Evolutionary conservation across 2,888 invertebrate genomes (phyloP), one percentile per base, ranked within the genome.

Genomic region (Habrosyne pyritoides): DNA sequence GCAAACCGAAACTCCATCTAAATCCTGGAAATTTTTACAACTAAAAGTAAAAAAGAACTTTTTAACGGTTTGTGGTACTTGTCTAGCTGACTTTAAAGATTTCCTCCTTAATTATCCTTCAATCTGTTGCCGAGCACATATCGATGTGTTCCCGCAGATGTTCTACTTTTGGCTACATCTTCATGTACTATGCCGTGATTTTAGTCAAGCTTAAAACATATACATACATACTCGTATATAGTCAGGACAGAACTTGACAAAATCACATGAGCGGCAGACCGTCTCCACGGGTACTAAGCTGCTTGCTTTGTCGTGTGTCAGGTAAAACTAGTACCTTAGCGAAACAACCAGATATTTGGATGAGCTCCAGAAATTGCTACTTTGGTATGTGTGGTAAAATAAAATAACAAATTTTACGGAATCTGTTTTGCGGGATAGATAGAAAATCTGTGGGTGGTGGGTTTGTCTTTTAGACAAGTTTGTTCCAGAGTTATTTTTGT

Each of bases 301-400:
- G n/a, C 33, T 6, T 33, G 1, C 33, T 33, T 30, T 30, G 30
- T 30, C 49, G 28, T 49, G 24, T 28, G 49, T 10, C 28, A 21
- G 10, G 30, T 21, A 28, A 28, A 50, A 18, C 18, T 21, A 21
- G 30, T 50, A 28, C 21, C 50, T 50, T 50, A 28, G 49, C 24
- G 42, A 18, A 42, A 42, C 42, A 42, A 42, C 42, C 18, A 18
- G 50, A 24, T 50, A 50, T 50, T 50, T 50, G 50, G 50, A 50
- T 50, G 50, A 10, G 10, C 28, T 50, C 50, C 50, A 50, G 21
- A 50, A 21, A 50, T 50, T 50, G 50, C 50, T 30, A 30, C 50
- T 50, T 50, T 30, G 18, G 50, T 28, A 10, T 18, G 28, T 28
- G 50, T 14, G 4, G 14, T 12, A 28, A 49, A 49, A 50, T 50